Evolutionary conservation across 2,888 invertebrate genomes (phyloP), one percentile per base, ranked within the genome.

Genomic region (Andricus curvator): DNA sequence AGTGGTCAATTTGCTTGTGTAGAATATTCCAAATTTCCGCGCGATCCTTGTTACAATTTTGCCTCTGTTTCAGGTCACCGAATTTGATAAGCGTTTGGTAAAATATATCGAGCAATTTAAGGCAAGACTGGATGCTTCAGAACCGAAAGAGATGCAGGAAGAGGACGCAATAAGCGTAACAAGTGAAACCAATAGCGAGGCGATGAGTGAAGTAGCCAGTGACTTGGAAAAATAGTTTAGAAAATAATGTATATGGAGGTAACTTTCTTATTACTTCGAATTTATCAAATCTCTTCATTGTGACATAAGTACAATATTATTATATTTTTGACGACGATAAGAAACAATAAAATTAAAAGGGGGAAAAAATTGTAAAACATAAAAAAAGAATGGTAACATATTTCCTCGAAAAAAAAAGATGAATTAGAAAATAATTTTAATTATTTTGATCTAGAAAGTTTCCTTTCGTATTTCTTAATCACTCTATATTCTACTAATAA

Each of bases 81-180:
- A 76, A 67, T 62, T 79, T 67, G 77, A 81, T 22, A 81, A 70
- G 25, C 20, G 37, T 15, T 77, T 83, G 25, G 5, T 79, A 6
- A 83, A 80, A 56, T 74, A 78, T 17, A n/a, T 83, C n/a, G 48
- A 41, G 17, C 78, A 79, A 37, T 81, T 81, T 51, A 74, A 67
- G 9, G 22, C 62, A 2, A 80, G 29, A 65, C n/a, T 81, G 33
- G 33, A 78, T 8, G 76, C 41, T 15, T 4, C n/a, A 2, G 51
- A 41, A 15, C 20, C 51, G n/a, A 51, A 5, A 51, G 51, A 74
- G 4, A 51, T 20, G 9, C 74, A 51, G 33, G 74, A 74, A 4
- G 48, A 70, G 4, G 70, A 70, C 1, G 48, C 74, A 9, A 74
- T n/a, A 13, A 74, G 74, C 25, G 62, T n/a, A n/a, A 56, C 56